phyloP scores from a whole-genome alignment of 2,888 invertebrate genomes.

The Aproaerema taeniolella region DNA sequence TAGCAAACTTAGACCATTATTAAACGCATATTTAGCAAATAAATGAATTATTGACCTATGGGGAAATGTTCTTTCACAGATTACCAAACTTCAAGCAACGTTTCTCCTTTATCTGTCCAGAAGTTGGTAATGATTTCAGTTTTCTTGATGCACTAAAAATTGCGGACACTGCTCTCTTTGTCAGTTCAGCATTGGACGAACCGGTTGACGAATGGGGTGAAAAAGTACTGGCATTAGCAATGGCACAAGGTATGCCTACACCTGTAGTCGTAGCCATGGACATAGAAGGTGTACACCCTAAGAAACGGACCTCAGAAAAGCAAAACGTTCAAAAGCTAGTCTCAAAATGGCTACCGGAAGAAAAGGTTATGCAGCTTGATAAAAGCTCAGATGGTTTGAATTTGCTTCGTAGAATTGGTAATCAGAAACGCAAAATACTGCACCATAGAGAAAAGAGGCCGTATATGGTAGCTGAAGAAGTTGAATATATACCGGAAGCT shows the following conservation, averaged over 20 bases:
- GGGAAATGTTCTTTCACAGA: too few species aligned
- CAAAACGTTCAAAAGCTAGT: constrained; percentile 81
- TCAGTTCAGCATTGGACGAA: constrained; percentile 85
- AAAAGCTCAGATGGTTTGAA: constrained; percentile 86
- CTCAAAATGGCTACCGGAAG: constrained; percentile 86
- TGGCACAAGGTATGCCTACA: constrained; percentile 90
- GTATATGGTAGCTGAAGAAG: constrained; percentile 89
- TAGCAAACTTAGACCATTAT: too few species aligned
- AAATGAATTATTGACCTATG: too few species aligned
- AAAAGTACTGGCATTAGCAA: constrained; percentile 84
- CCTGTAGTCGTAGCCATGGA: constrained; percentile 86
- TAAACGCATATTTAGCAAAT: background rate
- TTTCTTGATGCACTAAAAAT: constrained; percentile 91
- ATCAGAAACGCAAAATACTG: constrained; percentile 87
- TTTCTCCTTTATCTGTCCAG: constrained; percentile 88
- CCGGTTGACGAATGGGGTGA: constrained; percentile 89
- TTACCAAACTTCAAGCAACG: constrained; percentile 91
- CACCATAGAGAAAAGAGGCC: constrained; percentile 86
- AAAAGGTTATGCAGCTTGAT: constrained; percentile 88
- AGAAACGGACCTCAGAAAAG: constrained; percentile 83
- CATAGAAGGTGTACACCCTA: constrained; percentile 83
- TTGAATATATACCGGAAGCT: constrained; percentile 78
- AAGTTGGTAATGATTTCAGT: constrained; percentile 83
- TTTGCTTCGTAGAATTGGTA: constrained; percentile 81
- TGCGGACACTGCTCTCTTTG: constrained; percentile 88